Percentiles rank a stretch among this genome's conserved stretches.
These are phyloP conservation scores for Drosophila neonasuta DNA, from an alignment of 2,888 invertebrate genomes.

Conservation along the genomic window DNA sequence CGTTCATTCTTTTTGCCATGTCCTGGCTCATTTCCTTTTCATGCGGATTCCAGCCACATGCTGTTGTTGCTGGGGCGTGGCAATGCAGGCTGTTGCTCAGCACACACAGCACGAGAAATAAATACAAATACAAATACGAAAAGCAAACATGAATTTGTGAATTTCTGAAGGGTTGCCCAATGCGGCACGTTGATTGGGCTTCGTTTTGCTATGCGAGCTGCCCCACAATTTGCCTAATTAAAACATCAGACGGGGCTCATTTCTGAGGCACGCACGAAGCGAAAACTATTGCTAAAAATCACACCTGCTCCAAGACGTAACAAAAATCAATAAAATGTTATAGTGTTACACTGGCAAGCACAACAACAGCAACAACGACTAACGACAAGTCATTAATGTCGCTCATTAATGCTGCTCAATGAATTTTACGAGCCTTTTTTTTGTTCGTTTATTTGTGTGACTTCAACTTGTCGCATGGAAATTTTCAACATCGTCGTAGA, in stretches of 20 bases:
- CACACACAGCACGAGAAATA: not conserved
- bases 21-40: constrained; percentile 59
- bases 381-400: constrained; percentile 75
- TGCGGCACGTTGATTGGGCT: constrained; percentile 52
- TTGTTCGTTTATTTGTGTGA: constrained; percentile 2
- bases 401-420: constrained; percentile 77
- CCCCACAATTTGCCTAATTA: constrained; percentile 65
- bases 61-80: constrained; percentile 47
- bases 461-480: constrained; percentile 52
- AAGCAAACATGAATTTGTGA: constrained; percentile 7
- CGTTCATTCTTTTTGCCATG: constrained; percentile 27
- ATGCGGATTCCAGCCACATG: constrained; percentile 50
- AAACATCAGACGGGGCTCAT: constrained; percentile 69
- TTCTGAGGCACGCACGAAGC: constrained; percentile 62
- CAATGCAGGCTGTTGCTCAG: constrained; percentile 54
- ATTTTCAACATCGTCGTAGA: constrained; percentile 45
- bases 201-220: constrained; percentile 10
- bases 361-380: constrained; percentile 21
- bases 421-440: constrained; percentile 69
- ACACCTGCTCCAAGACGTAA: constrained; percentile 61
- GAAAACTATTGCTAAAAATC: constrained; percentile 72
- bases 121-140: constrained; percentile 5
- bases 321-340: constrained; percentile 69
- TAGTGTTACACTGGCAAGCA: constrained; percentile 27
- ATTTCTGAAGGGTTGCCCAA: constrained; percentile 42